Evolutionary conservation across 2,113 vertebrate species (phyloP), one percentile per base, ranked within the genome.

Genomic region (Hemiprocne comata): DNA sequence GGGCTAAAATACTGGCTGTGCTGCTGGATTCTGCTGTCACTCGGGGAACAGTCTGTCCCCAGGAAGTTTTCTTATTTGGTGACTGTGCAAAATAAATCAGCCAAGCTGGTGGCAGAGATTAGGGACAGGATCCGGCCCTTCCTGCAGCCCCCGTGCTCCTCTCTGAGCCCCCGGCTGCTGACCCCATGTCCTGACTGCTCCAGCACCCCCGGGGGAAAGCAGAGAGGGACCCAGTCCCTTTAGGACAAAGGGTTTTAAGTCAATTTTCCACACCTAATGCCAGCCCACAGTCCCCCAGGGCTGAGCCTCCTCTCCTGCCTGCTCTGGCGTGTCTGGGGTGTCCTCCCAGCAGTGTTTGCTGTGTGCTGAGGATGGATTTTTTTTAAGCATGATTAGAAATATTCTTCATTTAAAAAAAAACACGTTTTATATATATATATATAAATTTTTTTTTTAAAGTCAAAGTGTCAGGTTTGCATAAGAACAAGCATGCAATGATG

Each of bases 261-360:
- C 0, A 1, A 55, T 72, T 42, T 17, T 72, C 26, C 0, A 1
- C 25, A 69, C 4, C 13, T 34, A 0, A 2, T 0, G 2, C 7
- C 54, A 54, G 60, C 20, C 16, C 55, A n/a, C 38, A 67, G 61
- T 23, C 46, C 38, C 18, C 26, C 61, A 29, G 48, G 70, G 70
- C 57, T 64, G 44, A 84, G 57, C 31, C 33, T 19, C 29, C 23
- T 38, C 66, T 46, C 42, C 71, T 66, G 65, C 51, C 72, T 11
- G 21, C 71, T 25, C 9, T 1, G 0, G 4, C 20, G 50, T 51
- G 54, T 61, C 57, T 9, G 42, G 42, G 48, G 40, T 42, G 40
- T 13, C 34, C 61, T 67, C 34, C 53, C 67, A 51, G 31, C 33
- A 17, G 3, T 5, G 44, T 51, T 23, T 29, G 10, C 71, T 44